Evolutionary conservation across 92 coral and sea anemone genomes (phyloP).

Genomic region (Paramuricea clavata): DNA sequence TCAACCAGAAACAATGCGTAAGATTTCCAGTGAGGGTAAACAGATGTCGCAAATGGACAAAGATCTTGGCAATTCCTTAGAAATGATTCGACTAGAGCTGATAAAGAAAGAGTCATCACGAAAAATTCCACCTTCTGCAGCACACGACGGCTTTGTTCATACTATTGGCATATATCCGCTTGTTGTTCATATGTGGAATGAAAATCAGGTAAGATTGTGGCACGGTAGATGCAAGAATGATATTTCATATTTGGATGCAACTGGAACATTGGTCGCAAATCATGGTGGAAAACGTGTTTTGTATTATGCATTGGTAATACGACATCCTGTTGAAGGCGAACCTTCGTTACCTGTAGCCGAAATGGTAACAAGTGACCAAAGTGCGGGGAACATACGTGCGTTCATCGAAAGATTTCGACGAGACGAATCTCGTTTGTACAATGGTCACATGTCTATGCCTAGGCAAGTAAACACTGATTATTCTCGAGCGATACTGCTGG

Average conservation of each 20-base stretch:
- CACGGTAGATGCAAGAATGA: constrained; percentile 47
- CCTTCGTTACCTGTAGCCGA: constrained; percentile 65
- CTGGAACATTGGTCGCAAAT: constrained; percentile 56
- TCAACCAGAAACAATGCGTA: constrained; percentile 5
- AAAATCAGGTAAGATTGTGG: constrained; percentile 67
- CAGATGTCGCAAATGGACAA: constrained; percentile 16
- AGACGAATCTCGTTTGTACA: constrained; percentile 31
- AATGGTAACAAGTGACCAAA: constrained; percentile 44
- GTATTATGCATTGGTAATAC: constrained; percentile 55
- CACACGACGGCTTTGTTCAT: constrained; percentile 11
- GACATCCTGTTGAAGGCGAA: constrained; percentile 41
- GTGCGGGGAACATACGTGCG: constrained; percentile 47
- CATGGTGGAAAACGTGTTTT: constrained; percentile 47
- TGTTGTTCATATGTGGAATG: constrained; percentile 66
- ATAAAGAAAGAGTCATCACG: background rate
- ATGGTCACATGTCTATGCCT: background rate
- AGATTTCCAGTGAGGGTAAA: constrained; percentile 17
- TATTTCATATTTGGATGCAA: constrained; percentile 56
- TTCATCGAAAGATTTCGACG: constrained; percentile 51
- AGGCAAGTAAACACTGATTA: background rate
- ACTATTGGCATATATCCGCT: constrained; percentile 21
- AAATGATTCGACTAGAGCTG: background rate
- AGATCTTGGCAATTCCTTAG: background rate
- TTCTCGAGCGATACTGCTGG: background rate
- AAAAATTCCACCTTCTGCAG: background rate